phyloP scores from a whole-genome alignment of 2,113 vertebrate species.

The Phasianus colchicus region DNA sequence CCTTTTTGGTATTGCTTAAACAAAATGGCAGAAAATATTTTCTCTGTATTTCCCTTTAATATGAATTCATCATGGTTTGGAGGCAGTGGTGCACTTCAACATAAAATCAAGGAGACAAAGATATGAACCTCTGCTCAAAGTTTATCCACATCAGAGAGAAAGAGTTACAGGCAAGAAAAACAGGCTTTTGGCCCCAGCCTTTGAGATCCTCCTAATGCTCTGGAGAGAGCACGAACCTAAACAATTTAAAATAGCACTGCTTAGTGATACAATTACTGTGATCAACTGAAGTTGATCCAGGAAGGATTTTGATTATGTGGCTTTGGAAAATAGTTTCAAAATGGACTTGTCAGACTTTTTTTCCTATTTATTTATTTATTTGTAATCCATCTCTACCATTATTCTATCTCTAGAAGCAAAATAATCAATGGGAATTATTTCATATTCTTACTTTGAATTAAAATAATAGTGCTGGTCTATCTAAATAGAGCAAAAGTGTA shows the following conservation, averaged over 20 bases:
- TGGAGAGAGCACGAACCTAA: not conserved
- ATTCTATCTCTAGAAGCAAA: not conserved
- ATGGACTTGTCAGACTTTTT: not conserved
- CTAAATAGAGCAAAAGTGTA: not conserved
- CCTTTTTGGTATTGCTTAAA: not conserved
- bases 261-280: not conserved
- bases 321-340: not conserved
- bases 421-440: not conserved
- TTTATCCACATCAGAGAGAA: not conserved
- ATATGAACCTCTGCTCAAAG: not conserved
- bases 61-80: not conserved
- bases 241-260: not conserved
- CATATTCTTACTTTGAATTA: not conserved
- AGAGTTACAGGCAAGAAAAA: not conserved
- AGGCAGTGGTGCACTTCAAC: not conserved
- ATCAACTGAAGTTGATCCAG: not conserved
- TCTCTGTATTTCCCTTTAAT: not conserved
- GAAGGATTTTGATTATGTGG: not conserved
- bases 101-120: not conserved
- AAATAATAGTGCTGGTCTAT: not conserved
- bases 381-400: not conserved
- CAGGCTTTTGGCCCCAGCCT: fast-evolving
- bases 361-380: no score
- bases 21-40: not conserved
- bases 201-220: not conserved